Evolutionary conservation across 35 echinoderm and acorn worm species (phyloP).

Genomic region (Hemicentrotus pulcherrimus): DNA sequence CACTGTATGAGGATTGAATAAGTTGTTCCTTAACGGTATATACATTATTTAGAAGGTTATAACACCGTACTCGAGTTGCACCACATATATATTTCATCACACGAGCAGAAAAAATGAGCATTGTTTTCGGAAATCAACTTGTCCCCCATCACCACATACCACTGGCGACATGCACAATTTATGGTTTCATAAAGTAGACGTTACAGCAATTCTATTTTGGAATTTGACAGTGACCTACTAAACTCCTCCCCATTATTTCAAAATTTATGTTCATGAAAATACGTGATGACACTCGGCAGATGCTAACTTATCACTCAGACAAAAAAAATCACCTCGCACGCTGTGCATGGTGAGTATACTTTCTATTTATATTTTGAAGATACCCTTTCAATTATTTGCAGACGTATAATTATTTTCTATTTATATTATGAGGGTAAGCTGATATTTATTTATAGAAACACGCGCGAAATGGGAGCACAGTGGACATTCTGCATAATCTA

Average conservation of each 20-base stretch:
- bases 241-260: slow-evolving; percentile 37
- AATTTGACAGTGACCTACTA: slow-evolving; percentile 41
- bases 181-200: slow-evolving; percentile 23
- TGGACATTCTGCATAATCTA: no score
- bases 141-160: slow-evolving; percentile 8
- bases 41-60: background rate
- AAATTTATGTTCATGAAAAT: slow-evolving; percentile 33
- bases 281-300: slow-evolving; percentile 36
- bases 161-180: slow-evolving; percentile 25
- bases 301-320: slow-evolving; percentile 15
- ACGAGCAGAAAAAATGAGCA: background rate
- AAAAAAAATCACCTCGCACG: background rate
- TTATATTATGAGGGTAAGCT: no score
- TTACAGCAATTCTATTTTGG: slow-evolving; percentile 22
- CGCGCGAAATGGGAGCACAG: no score
- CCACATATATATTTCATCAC: background rate
- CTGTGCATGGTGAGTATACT: background rate
- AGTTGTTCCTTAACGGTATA: no score
- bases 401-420: background rate
- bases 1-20: no score
- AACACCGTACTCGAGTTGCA: background rate
- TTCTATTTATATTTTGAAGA: background rate
- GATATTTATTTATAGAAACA: no score
- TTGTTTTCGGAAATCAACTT: slow-evolving; percentile 17
- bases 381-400: background rate